Evolutionary conservation across 2,113 vertebrate genomes (phyloP).

Genomic region (Lutjanus erythropterus): DNA sequence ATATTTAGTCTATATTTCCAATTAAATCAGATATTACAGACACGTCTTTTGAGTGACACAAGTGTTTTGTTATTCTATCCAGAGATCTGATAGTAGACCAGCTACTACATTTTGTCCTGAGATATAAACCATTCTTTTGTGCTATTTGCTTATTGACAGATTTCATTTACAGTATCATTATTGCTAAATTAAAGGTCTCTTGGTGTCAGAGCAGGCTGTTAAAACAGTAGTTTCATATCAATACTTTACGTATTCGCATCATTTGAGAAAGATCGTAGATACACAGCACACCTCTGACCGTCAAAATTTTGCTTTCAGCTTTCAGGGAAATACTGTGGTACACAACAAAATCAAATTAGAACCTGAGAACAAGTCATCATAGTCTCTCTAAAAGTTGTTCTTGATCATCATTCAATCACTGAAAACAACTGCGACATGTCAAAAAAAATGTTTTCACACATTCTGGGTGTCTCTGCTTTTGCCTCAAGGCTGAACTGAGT

Average conservation of each 20-base stretch:
- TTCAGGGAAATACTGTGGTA: not conserved
- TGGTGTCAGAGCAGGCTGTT: not conserved
- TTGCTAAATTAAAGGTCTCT: not conserved
- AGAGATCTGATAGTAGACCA: conserved; percentile 43
- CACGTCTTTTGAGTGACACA: conserved; percentile 13
- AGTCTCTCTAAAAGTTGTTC: not conserved
- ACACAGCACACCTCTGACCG: not conserved
- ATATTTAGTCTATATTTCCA: not conserved
- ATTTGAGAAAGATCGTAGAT: not conserved
- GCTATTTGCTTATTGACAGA: conserved; percentile 1
- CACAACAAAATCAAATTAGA: not conserved
- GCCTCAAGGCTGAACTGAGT: not conserved
- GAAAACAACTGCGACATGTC: not conserved
- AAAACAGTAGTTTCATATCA: not conserved
- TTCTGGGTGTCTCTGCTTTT: not conserved
- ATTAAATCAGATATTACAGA: not conserved
- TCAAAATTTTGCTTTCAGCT: conserved; percentile 5
- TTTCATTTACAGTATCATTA: not conserved
- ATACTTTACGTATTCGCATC: not conserved
- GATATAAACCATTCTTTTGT: not conserved
- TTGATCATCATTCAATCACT: not conserved
- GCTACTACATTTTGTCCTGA: conserved; percentile 29
- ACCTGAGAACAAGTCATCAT: not conserved
- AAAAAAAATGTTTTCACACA: no score
- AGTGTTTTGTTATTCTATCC: not conserved